Conservation (phyloP, 1,140 invertebrate genomes). For the Procambarus virginalis region DNA sequence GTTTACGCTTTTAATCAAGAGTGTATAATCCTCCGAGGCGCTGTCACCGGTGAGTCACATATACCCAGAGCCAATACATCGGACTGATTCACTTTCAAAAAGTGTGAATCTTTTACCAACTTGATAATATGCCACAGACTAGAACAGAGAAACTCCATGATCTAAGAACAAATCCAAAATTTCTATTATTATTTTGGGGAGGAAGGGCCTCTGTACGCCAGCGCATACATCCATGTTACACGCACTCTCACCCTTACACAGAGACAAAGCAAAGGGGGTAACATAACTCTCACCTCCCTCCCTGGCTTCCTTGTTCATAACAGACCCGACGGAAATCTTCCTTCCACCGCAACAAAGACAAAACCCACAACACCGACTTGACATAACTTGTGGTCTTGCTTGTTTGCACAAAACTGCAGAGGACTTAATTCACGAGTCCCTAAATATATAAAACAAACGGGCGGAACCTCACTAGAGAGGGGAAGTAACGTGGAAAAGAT, state of each 20-base stretch:
- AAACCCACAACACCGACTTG: background rate
- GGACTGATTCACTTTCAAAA: background rate
- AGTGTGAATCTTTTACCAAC: background rate
- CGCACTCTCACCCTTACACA: background rate
- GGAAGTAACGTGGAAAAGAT: background rate
- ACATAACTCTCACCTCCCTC: slow-evolving; percentile 5
- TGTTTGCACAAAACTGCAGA: background rate
- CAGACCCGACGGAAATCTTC: background rate
- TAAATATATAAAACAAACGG: background rate
- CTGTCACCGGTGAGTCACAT: background rate
- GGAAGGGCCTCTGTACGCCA: too few species aligned
- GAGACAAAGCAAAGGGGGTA: background rate
- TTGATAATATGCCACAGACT: too few species aligned
- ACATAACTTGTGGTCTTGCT: slow-evolving; percentile 6
- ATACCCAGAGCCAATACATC: background rate
- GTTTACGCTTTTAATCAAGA: slow-evolving; percentile 36
- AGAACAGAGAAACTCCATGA: too few species aligned
- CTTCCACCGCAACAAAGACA: slow-evolving; percentile 10
- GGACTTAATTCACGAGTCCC: slow-evolving; percentile 4
- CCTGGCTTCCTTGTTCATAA: background rate
- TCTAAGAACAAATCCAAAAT: too few species aligned
- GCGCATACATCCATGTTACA: background rate
- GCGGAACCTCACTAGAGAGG: background rate
- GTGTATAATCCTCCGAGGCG: background rate
- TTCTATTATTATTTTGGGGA: too few species aligned